These are phyloP conservation scores for Lithophane ornitopus DNA, from an alignment of 2,888 invertebrate species.

Conservation along the genomic window DNA sequence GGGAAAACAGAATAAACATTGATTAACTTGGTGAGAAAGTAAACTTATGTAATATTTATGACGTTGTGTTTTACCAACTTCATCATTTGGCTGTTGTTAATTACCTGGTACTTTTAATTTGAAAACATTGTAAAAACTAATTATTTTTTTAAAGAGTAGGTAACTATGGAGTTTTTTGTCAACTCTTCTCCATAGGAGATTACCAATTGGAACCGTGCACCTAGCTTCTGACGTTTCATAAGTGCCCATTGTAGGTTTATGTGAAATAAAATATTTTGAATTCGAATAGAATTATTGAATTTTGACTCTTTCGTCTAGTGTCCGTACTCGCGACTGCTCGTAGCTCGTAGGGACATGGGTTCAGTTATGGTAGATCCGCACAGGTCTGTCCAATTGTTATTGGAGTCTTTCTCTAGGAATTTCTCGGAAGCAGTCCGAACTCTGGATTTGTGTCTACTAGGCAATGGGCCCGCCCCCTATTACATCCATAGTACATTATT, in stretches of 20 bases:
- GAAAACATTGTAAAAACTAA: no score
- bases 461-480: no score
- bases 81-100: neutral
- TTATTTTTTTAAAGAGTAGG: neutral
- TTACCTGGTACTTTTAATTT: neutral
- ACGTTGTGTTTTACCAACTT: neutral
- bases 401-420: neutral
- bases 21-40: conserved; percentile 21
- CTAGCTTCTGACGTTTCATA: no score
- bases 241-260: neutral
- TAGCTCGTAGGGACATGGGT: no score
- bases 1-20: neutral
- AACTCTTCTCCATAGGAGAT: neutral
- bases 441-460: neutral
- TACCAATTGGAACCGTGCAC: neutral
- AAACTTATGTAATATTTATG: neutral
- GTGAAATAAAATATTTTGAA: neutral
- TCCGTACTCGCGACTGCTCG: neutral
- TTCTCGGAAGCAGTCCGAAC: no score
- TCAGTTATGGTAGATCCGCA: neutral
- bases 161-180: no score
- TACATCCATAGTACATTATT: neutral
- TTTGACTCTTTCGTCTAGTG: neutral
- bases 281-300: neutral
- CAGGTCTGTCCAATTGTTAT: neutral